phyloP scores from a whole-genome alignment of 2,797 vertebrate genomes.

The Oreochromis mossambicus region DNA sequence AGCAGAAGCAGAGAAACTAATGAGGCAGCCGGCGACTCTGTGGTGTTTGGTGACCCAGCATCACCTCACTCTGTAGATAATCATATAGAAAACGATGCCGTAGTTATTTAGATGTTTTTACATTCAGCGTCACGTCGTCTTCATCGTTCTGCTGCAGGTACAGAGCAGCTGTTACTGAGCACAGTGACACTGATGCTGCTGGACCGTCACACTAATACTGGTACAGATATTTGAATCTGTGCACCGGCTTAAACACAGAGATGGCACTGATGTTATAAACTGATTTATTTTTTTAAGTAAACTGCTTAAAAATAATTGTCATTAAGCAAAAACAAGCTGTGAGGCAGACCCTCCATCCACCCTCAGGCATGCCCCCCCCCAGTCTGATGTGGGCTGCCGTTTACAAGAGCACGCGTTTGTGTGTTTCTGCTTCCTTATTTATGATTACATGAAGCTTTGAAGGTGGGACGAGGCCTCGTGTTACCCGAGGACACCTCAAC shows the following conservation, averaged over 20 bases:
- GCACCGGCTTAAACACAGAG: rapidly evolving
- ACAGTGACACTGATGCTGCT: rapidly evolving
- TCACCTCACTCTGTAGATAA: background rate
- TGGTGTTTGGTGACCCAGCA: background rate
- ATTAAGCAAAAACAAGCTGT: rapidly evolving
- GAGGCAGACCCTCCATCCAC: background rate
- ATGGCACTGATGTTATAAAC: background rate
- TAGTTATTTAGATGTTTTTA: background rate
- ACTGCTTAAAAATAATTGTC: background rate
- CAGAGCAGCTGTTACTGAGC: background rate
- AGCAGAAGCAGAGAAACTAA: too few species aligned
- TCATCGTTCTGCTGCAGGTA: background rate
- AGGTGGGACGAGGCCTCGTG: background rate
- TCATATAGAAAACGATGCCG: rapidly evolving
- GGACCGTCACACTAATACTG: background rate
- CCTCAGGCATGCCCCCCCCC: rapidly evolving
- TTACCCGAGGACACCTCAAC: background rate
- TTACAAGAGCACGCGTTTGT: background rate
- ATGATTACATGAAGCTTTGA: background rate
- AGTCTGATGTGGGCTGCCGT: conserved; percentile 33
- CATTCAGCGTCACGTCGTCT: rapidly evolving
- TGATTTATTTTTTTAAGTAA: background rate
- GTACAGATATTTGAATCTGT: background rate
- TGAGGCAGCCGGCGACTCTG: too few species aligned
- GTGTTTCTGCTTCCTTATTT: background rate